Evolutionary conservation across 2,113 vertebrate species (phyloP).

Genomic region (Fulmarus glacialis): DNA sequence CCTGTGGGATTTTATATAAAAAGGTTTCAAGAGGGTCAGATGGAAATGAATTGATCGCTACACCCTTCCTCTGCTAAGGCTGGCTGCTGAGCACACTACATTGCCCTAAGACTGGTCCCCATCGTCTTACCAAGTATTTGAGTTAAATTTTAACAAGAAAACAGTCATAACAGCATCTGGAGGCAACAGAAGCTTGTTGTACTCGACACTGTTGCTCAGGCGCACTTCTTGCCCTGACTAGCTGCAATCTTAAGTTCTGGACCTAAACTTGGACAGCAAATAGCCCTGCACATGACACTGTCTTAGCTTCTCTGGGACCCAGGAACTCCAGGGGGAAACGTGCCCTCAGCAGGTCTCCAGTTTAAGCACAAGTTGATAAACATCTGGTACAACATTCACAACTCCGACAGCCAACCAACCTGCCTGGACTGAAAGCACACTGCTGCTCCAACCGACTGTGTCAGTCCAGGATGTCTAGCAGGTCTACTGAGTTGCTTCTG

Average conservation of each 20-base stretch:
- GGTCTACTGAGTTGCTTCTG: neutral
- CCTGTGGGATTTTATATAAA: neutral
- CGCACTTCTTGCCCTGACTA: neutral
- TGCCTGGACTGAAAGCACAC: neutral
- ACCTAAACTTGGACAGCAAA: neutral
- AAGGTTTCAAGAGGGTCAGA: neutral
- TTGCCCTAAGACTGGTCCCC: neutral
- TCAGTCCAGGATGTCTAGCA: too few species aligned
- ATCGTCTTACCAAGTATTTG: neutral
- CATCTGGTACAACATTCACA: neutral
- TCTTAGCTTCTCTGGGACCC: neutral
- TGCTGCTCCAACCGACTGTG: fast-evolving
- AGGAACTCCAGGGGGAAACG: neutral
- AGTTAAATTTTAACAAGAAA: neutral
- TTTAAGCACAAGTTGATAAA: neutral
- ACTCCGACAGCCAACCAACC: neutral
- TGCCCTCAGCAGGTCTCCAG: neutral
- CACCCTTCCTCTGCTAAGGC: neutral
- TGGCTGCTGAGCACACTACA: neutral
- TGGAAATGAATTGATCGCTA: neutral
- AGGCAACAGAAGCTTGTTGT: neutral
- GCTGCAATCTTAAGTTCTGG: neutral
- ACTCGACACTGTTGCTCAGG: neutral
- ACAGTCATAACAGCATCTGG: too few species aligned
- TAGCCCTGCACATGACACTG: neutral